Evolutionary conservation across 2,113 vertebrate genomes (phyloP).

Genomic region (Cacatua alba): DNA sequence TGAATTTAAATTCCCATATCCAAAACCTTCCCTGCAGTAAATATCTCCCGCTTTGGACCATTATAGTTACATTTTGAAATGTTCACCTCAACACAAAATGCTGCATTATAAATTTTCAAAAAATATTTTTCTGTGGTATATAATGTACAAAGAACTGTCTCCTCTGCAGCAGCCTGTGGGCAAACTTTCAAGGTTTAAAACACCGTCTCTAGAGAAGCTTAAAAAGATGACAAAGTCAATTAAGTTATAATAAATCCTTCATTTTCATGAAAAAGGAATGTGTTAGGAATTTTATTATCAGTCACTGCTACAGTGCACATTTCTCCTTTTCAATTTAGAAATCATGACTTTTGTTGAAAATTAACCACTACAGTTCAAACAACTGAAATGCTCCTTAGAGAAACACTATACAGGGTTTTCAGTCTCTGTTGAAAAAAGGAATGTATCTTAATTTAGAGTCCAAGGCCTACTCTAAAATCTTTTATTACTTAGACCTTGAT

Average conservation of each 20-base stretch:
- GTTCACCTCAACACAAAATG: neutral
- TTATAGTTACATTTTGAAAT: slow-evolving; percentile 5
- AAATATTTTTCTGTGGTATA: neutral
- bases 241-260: slow-evolving; percentile 23
- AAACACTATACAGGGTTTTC: neutral
- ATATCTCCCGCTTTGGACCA: neutral
- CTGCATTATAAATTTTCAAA: neutral
- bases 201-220: neutral
- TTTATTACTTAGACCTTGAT: neutral
- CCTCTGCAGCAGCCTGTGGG: slow-evolving; percentile 1
- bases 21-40: neutral
- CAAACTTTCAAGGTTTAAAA: slow-evolving; percentile 34
- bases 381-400: neutral
- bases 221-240: slow-evolving; percentile 50
- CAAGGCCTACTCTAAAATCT: neutral
- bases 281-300: slow-evolving; percentile 11
- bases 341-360: neutral
- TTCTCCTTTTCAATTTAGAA: slow-evolving; percentile 36
- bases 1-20: slow-evolving; percentile 3
- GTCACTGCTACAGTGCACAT: neutral
- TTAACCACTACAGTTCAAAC: neutral
- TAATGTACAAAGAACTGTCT: neutral
- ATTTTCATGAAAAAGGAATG: slow-evolving; percentile 18
- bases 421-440: neutral
- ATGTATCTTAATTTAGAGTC: neutral